Percentiles rank a stretch among this genome's conserved stretches.
phyloP scores from a whole-genome alignment of 2,888 invertebrate genomes.

The Dynastes maya region DNA sequence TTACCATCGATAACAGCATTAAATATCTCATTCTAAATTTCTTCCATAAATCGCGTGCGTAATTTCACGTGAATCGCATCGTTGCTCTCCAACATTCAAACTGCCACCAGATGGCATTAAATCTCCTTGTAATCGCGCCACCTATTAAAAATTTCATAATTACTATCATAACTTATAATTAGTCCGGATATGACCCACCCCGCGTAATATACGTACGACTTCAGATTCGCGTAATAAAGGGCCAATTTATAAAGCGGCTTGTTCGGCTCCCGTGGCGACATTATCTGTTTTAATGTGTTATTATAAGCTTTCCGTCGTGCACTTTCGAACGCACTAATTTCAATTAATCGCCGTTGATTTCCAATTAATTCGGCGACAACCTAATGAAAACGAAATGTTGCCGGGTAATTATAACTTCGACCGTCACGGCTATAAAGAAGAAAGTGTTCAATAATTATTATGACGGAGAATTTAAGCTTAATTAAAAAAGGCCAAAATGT shows the following conservation, averaged over 20 bases:
- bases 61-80: constrained; percentile 10
- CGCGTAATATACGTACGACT: constrained; percentile 46
- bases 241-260: constrained; percentile 60
- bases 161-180: constrained; percentile 48
- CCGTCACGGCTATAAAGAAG: constrained; percentile 11
- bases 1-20: not conserved
- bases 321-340: constrained; percentile 43
- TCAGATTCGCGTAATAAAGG: constrained; percentile 58
- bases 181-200: constrained; percentile 39
- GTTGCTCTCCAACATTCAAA: not conserved
- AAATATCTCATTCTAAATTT: not conserved
- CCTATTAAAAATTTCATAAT: constrained; percentile 48
- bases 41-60: constrained; percentile 4
- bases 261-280: constrained; percentile 56
- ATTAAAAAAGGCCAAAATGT: constrained; percentile 8
- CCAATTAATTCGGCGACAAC: constrained; percentile 38
- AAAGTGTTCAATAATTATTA: constrained; percentile 18
- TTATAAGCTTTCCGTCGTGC: constrained; percentile 57
- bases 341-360: constrained; percentile 46
- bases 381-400: constrained; percentile 45
- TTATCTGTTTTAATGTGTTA: constrained; percentile 61
- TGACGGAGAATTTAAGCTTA: constrained; percentile 13
- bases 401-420: constrained; percentile 35
- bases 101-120: constrained; percentile 19
- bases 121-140: constrained; percentile 36